Evolutionary conservation across 2,797 vertebrate genomes (phyloP).

Genomic region (Mus spretus): DNA sequence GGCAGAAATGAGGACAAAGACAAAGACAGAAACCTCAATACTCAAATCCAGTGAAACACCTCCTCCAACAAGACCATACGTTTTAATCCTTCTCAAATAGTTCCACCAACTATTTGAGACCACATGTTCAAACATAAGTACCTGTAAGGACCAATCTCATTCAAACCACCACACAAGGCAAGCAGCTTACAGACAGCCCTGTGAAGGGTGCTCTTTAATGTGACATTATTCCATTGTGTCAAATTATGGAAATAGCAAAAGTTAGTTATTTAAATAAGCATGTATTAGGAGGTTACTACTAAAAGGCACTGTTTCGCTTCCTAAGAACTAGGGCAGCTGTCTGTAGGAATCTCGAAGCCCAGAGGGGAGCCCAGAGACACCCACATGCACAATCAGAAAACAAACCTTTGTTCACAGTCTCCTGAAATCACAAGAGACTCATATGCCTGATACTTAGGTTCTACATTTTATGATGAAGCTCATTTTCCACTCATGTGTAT

Average conservation of each 20-base stretch:
- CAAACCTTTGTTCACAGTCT: neutral
- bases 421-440: neutral
- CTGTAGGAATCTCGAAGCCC: neutral
- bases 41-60: neutral
- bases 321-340: neutral
- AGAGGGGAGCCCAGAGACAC: neutral
- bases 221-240: neutral
- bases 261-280: slow-evolving; percentile 36
- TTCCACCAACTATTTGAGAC: neutral
- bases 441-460: neutral
- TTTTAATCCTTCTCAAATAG: neutral
- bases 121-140: neutral
- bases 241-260: slow-evolving; percentile 32
- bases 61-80: neutral
- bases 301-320: neutral
- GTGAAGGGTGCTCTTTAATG: neutral
- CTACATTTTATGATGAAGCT: slow-evolving; percentile 13
- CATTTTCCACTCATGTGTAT: neutral
- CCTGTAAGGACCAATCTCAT: neutral
- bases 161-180: neutral
- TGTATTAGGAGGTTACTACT: neutral
- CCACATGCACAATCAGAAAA: neutral
- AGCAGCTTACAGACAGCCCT: neutral
- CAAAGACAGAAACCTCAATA: neutral
- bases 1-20: no score